Conservation (phyloP, 2,797 vertebrate species). For the Harpagifer antarcticus region DNA sequence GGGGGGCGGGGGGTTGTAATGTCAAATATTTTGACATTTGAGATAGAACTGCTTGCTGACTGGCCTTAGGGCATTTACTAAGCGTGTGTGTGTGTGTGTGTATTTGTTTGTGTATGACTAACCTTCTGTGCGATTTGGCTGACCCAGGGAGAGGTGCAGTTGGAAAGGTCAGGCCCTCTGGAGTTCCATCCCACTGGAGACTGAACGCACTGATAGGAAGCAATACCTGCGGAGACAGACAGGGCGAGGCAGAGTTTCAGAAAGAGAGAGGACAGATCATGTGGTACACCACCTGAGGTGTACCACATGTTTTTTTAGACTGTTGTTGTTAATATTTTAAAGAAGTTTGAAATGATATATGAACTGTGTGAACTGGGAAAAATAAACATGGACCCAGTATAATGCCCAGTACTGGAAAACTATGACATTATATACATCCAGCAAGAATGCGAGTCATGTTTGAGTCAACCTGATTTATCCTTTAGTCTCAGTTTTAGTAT, state of each 20-base stretch:
- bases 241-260: constrained; percentile 18
- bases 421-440: background rate
- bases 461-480: background rate
- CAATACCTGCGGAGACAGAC: constrained; percentile 85
- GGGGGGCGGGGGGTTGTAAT: constrained; percentile 57
- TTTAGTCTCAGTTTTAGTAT: background rate
- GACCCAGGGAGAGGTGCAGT: constrained; percentile 96
- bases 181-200: constrained; percentile 91
- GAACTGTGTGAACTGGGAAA: too few species aligned
- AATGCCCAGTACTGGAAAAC: background rate
- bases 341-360: too few species aligned
- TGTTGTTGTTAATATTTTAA: too few species aligned
- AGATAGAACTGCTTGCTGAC: constrained; percentile 49
- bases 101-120: constrained; percentile 51
- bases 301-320: too few species aligned
- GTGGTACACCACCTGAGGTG: constrained; percentile 14
- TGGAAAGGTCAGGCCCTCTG: constrained; percentile 93
- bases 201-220: constrained; percentile 91
- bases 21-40: constrained; percentile 78
- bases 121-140: constrained; percentile 96
- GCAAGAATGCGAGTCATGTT: background rate
- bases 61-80: constrained; percentile 57
- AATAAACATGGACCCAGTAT: background rate
- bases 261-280: background rate
- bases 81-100: constrained; percentile 14